A percentile compares a stretch with the other conserved stretches of the same genome.
phyloP scores from a whole-genome alignment of 2,888 invertebrate genomes.

The Oxyteleia sp. region DNA sequence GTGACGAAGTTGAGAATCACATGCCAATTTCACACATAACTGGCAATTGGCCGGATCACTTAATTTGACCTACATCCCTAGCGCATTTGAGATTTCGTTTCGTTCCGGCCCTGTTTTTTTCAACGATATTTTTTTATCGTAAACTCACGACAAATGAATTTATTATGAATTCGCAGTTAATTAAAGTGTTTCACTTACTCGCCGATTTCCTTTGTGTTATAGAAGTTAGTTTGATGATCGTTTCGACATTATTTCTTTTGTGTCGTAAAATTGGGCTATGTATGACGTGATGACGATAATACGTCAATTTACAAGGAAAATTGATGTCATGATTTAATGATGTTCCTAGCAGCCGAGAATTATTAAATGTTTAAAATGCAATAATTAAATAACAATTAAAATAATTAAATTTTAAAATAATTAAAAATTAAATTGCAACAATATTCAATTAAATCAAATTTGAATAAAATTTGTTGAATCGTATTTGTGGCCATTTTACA shows the following conservation, averaged over 20 bases:
- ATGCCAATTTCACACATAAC: constrained; percentile 57
- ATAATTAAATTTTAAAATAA: no score
- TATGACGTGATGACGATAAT: constrained; percentile 1
- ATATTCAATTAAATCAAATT: no score
- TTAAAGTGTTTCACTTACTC: constrained; percentile 15
- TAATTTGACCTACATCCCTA: constrained; percentile 58
- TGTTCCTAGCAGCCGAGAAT: no score
- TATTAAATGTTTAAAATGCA: no score
- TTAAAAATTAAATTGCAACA: no score
- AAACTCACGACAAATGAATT: not conserved
- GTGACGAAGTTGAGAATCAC: constrained; percentile 40
- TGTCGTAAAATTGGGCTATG: not conserved
- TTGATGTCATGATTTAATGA: constrained; percentile 1
- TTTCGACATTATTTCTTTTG: constrained; percentile 12
- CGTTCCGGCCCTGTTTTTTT: not conserved
- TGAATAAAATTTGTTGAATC: no score
- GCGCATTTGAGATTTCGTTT: constrained; percentile 35
- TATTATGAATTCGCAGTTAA: constrained; percentile 30
- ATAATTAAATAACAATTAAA: no score
- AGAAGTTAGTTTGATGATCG: not conserved
- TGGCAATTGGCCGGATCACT: constrained; percentile 56
- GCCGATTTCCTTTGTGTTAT: not conserved
- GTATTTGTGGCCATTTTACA: no score
- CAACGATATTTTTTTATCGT: constrained; percentile 2
- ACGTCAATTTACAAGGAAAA: constrained; percentile 8